These are phyloP conservation scores for Ganaspis sp. DNA, from an alignment of 1,140 invertebrate species.

Conservation along the genomic window DNA sequence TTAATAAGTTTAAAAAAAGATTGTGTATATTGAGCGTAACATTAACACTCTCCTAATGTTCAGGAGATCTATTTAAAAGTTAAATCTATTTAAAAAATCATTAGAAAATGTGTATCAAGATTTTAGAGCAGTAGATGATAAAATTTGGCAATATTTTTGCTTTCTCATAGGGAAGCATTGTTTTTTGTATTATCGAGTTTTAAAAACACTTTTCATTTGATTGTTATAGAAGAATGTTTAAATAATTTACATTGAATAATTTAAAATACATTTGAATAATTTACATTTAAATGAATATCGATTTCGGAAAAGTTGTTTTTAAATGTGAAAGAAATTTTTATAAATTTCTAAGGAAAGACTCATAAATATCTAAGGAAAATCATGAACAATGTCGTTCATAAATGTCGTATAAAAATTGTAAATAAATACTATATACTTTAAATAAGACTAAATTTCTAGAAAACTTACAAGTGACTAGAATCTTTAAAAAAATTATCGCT, in stretches of 20 bases:
- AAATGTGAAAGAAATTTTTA: no score
- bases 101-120: neutral
- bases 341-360: neutral
- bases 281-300: no score
- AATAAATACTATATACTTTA: constrained; percentile 13
- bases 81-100: neutral
- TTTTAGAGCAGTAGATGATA: neutral
- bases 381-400: no score
- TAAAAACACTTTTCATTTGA: neutral
- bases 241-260: no score
- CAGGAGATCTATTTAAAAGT: constrained; percentile 1
- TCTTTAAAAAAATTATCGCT: constrained; percentile 19
- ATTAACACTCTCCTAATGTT: neutral
- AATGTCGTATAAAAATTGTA: constrained; percentile 30
- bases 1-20: neutral
- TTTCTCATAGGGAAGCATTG: no score
- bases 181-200: no score
- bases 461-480: constrained; percentile 29
- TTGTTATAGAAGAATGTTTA: neutral
- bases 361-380: no score
- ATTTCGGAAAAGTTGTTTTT: no score
- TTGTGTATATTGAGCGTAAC: constrained; percentile 20
- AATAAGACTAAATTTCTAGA: neutral
- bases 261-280: no score
- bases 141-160: constrained; percentile 8